Evolutionary conservation across 2,113 vertebrate species (phyloP), one percentile per base, ranked within the genome.

Genomic region (Willisornis vidua): DNA sequence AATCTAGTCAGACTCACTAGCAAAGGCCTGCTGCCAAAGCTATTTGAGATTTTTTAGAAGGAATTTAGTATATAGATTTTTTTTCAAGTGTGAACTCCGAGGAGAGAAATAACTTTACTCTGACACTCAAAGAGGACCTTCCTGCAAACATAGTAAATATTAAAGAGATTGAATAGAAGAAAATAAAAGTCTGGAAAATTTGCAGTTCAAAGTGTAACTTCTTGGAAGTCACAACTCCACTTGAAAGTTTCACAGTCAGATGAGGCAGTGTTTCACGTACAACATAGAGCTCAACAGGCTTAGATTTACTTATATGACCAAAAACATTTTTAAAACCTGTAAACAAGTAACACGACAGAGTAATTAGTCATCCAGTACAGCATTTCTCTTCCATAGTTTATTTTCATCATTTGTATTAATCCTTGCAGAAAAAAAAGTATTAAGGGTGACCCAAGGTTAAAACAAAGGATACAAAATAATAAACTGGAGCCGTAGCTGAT

Each of bases 351-450:
- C 72, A 72, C 75, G 57, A 91, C 75, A 92, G 83, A 89, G 55
- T 96, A 97, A 97, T 98, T 97, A 96, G 94, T 97, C 94, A 97
- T 92, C 94, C 92, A 91, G 72, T 66, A 79, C 68, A 79, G 66
- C 72, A 61, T 78, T 92, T 85, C 80, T 97, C 80, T 97, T 97
- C 85, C 59, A 87, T 71, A 95, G 90, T 95, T 97, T 97, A 92
- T 98, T 98, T 98, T 96, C 94, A 96, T 96, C 92, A 90, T 80
- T 86, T 55, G 14, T 97, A 97, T 97, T 98, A 97, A 97, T 97
- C 94, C 89, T 82, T 94, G 94, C 74, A 91, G 51, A 97, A 85
- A 91, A 91, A 97, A 92, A 97, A 96, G 85, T 70, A 95, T 93
- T 94, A 83, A 94, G 90, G 78, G 84, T 93, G 86, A 89, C 52